Evolutionary conservation across 2,888 invertebrate genomes (phyloP), one percentile per base, ranked within the genome.

Genomic region (Heliconius erato): DNA sequence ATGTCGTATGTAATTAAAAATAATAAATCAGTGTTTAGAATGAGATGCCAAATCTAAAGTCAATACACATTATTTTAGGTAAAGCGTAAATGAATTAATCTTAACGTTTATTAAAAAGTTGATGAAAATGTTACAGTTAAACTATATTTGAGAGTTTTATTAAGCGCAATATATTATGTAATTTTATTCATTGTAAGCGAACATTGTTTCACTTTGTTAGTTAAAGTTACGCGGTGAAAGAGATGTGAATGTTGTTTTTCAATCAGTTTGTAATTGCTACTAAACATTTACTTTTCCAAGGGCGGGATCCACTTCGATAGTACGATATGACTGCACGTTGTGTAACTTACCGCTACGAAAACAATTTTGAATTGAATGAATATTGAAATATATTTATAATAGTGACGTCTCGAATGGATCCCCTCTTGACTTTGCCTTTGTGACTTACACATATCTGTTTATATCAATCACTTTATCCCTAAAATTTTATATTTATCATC

Each of bases 1-100:
- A 93, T 95, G 92, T 91, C 91, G 89, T 94, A 94, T 93, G 92
- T 93, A 93, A 94, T 93, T 90, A 92, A 88, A 91, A 89, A 92
- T 90, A 91, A 93, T 94, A 94, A 95, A 94, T 95, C 95, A 93
- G 94, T 95, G 95, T 96, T 95, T 96, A 96, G 95, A 92, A 94
- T 92, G 95, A 96, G 95, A 95, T 97, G 97, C 97, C 97, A 97
- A 97, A 97, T 96, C 95, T 94, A 96, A 97, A 97, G 97, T 97
- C 97, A 97, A 97, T 97, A 97, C 97, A 94, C 94, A 94, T 96
- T 96, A 96, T 94, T 95, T 96, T 96, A 96, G 96, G 96, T 96
- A 96, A 96, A 96, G 91, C 90, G 91, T 95, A 95, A 95, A 93
- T 94, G 94, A 95, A 91, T 91, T 94, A 95, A 95, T 94, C 94